Evolutionary conservation across 2,113 vertebrate genomes (phyloP), one percentile per base, ranked within the genome.

Genomic region (Boulengeromyrus knoepffleri): DNA sequence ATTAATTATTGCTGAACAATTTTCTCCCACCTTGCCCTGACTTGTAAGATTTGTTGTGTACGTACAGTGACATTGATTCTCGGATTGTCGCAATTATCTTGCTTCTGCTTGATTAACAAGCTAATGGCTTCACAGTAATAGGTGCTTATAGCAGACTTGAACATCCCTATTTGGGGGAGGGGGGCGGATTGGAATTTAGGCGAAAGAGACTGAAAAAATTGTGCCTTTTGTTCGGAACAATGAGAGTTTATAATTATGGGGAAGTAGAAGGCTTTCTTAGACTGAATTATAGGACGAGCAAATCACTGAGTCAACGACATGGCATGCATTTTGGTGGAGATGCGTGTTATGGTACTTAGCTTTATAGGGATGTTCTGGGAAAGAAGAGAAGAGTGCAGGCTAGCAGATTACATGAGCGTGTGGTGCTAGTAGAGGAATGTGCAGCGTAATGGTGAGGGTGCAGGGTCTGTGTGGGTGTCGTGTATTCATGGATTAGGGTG

Each of bases 21-120:
- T 94, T 92, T 86, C 88, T 17, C 74, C 74, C 90, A 87, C 85
- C 53, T 47, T 92, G 58, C 52, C 90, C 90, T 17, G 62, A 89
- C 90, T 90, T 90, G 13, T 85, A 89, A 91, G 91, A 95, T 95
- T 94, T 92, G 94, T 93, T 93, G 94, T 56, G 17, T 94, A 93
- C 90, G 93, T 94, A 91, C 90, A 87, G 91, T 36, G 45, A 66
- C 90, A 95, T 95, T 92, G 94, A 95, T 96, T 95, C 94, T 93
- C 49, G 92, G 93, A 94, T 95, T 94, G 90, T 93, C 92, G 94
- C 95, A 95, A 96, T 94, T 95, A 94, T 95, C 95, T 93, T 92
- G 90, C 92, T 91, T 94, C 92, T n/a, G 50, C 93, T 95, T 95
- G 93, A 95, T 96, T 95, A 95, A 93, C 92, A 95, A 94, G 93